Evolutionary conservation across 1,140 invertebrate species (phyloP).

Genomic region (Leptinotarsa lineolata): DNA sequence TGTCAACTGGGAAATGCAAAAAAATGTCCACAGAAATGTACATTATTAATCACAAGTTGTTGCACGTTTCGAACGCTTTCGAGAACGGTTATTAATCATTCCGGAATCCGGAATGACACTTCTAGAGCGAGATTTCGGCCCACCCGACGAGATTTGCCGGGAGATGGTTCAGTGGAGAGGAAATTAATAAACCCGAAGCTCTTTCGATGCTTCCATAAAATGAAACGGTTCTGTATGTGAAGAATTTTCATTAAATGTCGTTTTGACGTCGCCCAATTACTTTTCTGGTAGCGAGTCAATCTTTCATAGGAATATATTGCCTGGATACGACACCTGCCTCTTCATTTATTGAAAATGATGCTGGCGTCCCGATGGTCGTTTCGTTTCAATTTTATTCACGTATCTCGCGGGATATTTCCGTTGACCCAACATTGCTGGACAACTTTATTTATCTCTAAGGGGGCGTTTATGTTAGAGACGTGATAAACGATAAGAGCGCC

Average conservation of each 20-base stretch:
- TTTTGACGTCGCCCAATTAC: constrained; percentile 2
- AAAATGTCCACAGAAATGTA: not conserved
- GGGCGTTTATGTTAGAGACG: no score
- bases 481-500: no score
- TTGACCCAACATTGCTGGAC: no score
- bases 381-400: no score
- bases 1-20: not conserved
- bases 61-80: not conserved
- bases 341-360: not conserved
- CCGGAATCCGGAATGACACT: not conserved
- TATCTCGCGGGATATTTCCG: no score
- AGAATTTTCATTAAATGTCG: constrained; percentile 6
- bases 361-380: no score
- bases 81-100: not conserved
- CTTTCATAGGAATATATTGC: not conserved
- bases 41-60: not conserved
- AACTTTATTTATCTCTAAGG: no score
- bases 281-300: not conserved
- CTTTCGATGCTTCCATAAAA: not conserved
- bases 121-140: not conserved
- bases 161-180: constrained; percentile 5
- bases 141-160: not conserved
- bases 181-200: not conserved
- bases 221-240: not conserved
- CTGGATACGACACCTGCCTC: not conserved